phyloP scores from a whole-genome alignment of 2,113 vertebrate species.

The Marcusenius ussheri region DNA sequence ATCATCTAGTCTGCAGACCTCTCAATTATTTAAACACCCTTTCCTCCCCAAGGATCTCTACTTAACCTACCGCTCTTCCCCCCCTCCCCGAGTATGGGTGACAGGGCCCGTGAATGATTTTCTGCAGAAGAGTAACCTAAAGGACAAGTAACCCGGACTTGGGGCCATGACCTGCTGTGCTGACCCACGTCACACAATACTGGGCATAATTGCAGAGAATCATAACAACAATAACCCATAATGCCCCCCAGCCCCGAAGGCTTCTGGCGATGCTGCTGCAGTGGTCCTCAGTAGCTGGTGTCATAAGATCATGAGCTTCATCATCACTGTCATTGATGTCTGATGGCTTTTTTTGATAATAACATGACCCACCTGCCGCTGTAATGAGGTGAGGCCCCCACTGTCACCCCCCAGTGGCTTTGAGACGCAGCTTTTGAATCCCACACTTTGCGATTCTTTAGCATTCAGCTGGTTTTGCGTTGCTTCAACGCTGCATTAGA shows the following conservation, averaged over 20 bases:
- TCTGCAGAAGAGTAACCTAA: background rate
- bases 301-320: conserved; percentile 7
- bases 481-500: background rate
- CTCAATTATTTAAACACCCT: conserved; percentile 60
- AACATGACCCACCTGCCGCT: background rate
- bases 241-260: background rate
- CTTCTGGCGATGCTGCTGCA: background rate
- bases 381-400: background rate
- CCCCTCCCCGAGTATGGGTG: background rate
- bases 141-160: background rate
- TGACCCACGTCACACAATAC: background rate
- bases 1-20: conserved; percentile 54
- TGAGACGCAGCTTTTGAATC: background rate
- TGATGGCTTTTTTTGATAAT: background rate
- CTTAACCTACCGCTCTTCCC: background rate
- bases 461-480: background rate
- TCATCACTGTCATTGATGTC: background rate
- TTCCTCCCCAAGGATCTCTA: conserved; percentile 26
- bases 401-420: background rate
- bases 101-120: background rate
- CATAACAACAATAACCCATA: background rate
- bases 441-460: background rate
- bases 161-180: background rate
- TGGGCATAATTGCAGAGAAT: background rate
- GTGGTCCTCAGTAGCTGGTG: background rate